Evolutionary conservation across 2,888 invertebrate genomes (phyloP).

Genomic region (Tiliacea citrago): DNA sequence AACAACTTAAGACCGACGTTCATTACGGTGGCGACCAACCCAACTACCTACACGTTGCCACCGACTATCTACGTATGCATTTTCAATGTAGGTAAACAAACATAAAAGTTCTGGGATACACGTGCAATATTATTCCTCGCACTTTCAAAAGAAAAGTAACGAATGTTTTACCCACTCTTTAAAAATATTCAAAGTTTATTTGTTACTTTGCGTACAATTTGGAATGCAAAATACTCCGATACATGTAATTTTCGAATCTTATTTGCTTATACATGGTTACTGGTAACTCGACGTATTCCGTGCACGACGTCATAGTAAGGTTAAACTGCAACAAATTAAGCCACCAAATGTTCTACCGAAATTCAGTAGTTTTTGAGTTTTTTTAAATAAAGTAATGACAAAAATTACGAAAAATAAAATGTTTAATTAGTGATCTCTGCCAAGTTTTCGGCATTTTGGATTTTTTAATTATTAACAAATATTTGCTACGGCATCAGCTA

Average conservation of each 20-base stretch:
- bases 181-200: constrained; percentile 63
- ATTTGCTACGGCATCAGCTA: no score
- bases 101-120: constrained; percentile 34
- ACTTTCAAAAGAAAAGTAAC: constrained; percentile 58
- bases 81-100: constrained; percentile 47
- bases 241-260: constrained; percentile 61
- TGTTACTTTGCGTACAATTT: constrained; percentile 58
- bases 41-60: constrained; percentile 2
- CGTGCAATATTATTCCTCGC: constrained; percentile 43
- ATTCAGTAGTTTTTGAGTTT: no score
- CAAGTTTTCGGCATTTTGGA: no score
- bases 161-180: constrained; percentile 57
- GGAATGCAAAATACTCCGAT: constrained; percentile 64
- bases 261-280: no score
- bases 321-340: no score
- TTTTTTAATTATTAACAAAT: no score
- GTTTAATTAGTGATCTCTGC: no score
- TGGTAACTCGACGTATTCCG: no score
- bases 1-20: constrained; percentile 45
- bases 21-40: constrained; percentile 29
- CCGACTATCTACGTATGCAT: constrained; percentile 16
- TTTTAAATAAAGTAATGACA: no score
- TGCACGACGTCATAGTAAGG: no score
- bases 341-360: no score
- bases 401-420: no score